A percentile compares a stretch with the other conserved stretches of the same genome.
Evolutionary conservation across 2,113 vertebrate genomes (phyloP).

Genomic region (Vulpes ferrilata): DNA sequence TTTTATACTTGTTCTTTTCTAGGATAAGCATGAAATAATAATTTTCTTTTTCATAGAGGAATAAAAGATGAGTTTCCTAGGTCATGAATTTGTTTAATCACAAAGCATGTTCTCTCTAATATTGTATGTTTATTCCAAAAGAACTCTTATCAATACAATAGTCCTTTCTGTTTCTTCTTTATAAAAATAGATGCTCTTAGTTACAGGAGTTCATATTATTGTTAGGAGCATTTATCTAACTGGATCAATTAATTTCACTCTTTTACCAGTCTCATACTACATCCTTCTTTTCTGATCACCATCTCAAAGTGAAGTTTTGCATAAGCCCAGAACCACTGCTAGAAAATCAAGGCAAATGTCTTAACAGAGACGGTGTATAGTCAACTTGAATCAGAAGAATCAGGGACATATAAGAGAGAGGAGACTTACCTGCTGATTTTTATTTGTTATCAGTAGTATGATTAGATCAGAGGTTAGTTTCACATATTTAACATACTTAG

Average conservation of each 20-base stretch:
- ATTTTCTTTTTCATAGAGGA: conserved; percentile 49
- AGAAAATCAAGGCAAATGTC: not conserved
- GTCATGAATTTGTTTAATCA: conserved; percentile 51
- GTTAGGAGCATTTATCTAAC: conserved; percentile 22
- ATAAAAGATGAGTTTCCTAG: conserved; percentile 56
- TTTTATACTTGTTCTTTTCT: conserved; percentile 49
- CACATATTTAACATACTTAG: not conserved
- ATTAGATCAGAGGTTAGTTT: conserved; percentile 1
- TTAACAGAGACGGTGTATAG: not conserved
- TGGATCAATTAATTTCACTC: not conserved
- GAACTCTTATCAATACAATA: not conserved
- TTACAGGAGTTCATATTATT: not conserved
- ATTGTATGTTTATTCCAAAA: conserved; percentile 8
- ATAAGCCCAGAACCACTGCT: not conserved
- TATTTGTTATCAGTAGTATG: not conserved
- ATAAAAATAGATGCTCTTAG: not conserved
- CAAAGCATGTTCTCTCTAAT: conserved; percentile 43
- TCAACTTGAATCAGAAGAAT: not conserved
- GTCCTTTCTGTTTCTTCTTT: not conserved
- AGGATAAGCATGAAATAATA: conserved; percentile 17
- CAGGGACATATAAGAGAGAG: not conserved
- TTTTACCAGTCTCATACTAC: not conserved
- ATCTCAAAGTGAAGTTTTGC: conserved; percentile 43
- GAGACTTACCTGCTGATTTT: not conserved
- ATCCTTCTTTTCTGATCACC: not conserved